Evolutionary conservation across 2,888 invertebrate genomes (phyloP), one percentile per base, ranked within the genome.

Genomic region (Hylaea fasciaria): DNA sequence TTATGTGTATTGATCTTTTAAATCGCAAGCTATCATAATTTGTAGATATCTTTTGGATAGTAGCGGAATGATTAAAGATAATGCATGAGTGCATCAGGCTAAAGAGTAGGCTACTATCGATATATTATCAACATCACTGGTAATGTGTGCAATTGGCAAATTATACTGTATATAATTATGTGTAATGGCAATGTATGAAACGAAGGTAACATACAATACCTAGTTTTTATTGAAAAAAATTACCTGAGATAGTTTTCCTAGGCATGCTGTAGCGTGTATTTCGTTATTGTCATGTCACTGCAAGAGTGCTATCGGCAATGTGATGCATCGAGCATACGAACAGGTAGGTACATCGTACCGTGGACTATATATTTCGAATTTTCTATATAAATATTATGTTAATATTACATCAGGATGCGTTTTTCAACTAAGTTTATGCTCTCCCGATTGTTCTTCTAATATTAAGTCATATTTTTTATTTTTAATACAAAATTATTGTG

Each of bases 331-430:
- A 32, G 3, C 1, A 41, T 43, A 53, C 47, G 41, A 51, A 53
- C 54, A 13, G 46, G 50, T 63, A 63, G 22, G 22, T 22, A 22
- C 22, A 22, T 22, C 5, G 22, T 22, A 22, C 22, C 5, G 2
- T 22, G 5, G n/a, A n/a, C n/a, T n/a, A n/a, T n/a, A 22, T 53
- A 57, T 54, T 57, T 62, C 29, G 50, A 50, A 44, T 47, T 50
- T 0, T 62, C 46, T 60, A 46, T 37, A 17, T 10, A n/a, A n/a
- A n/a, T n/a, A n/a, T 45, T 51, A 22, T 49, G 46, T 60, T 61
- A 72, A 83, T 86, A 87, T 87, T 87, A 68, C 86, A 86, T 82
- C 84, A 87, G 86, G 86, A 87, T 81, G 55, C 22, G 65, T 37
- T 81, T 86, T 88, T 85, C 84, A 84, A n/a, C n/a, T n/a, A 79